phyloP scores from a whole-genome alignment of 2,113 vertebrate species.

The Gymnarchus niloticus region DNA sequence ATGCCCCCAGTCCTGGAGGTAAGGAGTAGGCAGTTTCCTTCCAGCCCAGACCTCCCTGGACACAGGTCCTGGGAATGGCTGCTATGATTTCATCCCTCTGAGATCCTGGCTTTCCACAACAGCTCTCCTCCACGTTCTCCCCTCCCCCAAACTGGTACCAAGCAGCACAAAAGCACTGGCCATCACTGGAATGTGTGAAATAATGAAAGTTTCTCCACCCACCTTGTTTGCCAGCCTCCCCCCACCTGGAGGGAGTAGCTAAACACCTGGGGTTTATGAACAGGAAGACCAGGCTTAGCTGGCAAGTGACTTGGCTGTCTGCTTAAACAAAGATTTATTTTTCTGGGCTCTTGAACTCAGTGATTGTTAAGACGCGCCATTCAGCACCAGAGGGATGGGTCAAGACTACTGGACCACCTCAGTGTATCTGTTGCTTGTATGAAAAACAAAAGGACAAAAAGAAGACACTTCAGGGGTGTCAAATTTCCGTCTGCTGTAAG shows the following conservation, averaged over 20 bases:
- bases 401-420: too few relatives aligned
- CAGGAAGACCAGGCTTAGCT: neutral
- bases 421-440: neutral
- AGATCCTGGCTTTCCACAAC: conserved; percentile 51
- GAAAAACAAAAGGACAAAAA: too few relatives aligned
- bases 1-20: conserved; percentile 68
- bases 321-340: neutral
- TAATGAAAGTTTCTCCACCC: conserved; percentile 36
- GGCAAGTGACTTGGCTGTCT: conserved; percentile 36
- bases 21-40: conserved; percentile 92
- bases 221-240: neutral
- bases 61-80: neutral
- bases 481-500: too few relatives aligned
- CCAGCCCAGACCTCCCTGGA: conserved; percentile 70
- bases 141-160: conserved; percentile 71
- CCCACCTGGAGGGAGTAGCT: conserved; percentile 61
- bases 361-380: neutral
- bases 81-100: neutral
- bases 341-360: neutral
- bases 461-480: too few relatives aligned
- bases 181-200: conserved; percentile 75
- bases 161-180: conserved; percentile 72
- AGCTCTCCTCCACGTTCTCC: conserved; percentile 5
- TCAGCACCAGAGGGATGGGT: neutral
- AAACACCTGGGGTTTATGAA: conserved; percentile 41